These are phyloP conservation scores for Andinoacara biseriatus DNA, from an alignment of 2,113 vertebrate genomes.

Conservation along the genomic window DNA sequence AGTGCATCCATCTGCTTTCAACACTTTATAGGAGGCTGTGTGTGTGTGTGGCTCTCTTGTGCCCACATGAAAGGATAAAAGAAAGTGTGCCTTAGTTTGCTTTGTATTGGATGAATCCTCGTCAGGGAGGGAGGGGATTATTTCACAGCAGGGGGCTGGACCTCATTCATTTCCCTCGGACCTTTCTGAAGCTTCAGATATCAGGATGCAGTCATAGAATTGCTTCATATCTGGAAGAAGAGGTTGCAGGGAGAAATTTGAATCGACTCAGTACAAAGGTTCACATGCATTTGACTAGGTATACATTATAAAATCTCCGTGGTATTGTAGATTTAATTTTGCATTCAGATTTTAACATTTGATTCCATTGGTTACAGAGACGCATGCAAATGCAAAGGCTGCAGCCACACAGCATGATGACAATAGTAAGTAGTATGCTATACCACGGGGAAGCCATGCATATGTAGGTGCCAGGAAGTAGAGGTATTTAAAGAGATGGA, in stretches of 20 bases:
- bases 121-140: slow-evolving; percentile 55
- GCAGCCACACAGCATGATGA: neutral
- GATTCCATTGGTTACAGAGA: neutral
- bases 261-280: neutral
- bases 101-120: slow-evolving; percentile 42
- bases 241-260: neutral
- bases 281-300: neutral
- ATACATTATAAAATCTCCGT: neutral
- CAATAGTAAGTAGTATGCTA: neutral
- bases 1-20: slow-evolving; percentile 29
- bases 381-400: neutral
- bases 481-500: slow-evolving; percentile 24
- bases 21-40: slow-evolving; percentile 19
- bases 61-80: slow-evolving; percentile 50
- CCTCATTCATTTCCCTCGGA: slow-evolving; percentile 21
- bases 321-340: neutral
- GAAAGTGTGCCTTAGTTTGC: slow-evolving; percentile 46
- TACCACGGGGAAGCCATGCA: neutral
- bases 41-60: slow-evolving; percentile 32
- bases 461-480: neutral
- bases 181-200: slow-evolving; percentile 4
- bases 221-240: neutral
- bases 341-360: neutral
- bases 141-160: slow-evolving; percentile 20
- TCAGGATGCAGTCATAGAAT: neutral